A percentile compares a stretch with the other conserved stretches of the same genome.
phyloP scores from a whole-genome alignment of 2,888 invertebrate species.

The Scaptomyza cyrtandrae region DNA sequence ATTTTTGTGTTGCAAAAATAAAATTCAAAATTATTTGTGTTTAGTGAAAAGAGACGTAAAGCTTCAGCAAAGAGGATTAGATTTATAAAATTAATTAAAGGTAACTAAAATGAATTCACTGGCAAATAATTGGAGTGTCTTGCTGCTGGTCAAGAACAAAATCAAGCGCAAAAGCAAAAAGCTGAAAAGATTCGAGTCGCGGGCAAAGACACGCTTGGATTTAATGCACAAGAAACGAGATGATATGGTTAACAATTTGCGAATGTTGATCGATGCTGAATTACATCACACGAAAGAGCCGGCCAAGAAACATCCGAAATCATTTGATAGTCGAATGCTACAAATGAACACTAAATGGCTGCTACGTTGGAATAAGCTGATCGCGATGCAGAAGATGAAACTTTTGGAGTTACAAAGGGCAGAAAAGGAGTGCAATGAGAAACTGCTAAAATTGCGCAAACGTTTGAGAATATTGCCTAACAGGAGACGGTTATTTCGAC shows the following conservation, averaged over 20 bases:
- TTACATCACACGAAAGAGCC: neutral
- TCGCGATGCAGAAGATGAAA: constrained; percentile 16
- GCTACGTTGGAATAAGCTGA: constrained; percentile 22
- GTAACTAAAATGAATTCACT: constrained; percentile 18
- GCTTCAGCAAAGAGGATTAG: neutral
- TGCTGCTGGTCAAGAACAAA: constrained; percentile 25
- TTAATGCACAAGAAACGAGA: constrained; percentile 26
- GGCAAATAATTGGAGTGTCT: constrained; percentile 13
- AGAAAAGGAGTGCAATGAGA: constrained; percentile 11
- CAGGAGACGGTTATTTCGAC: constrained; percentile 7
- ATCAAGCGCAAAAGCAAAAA: constrained; percentile 26
- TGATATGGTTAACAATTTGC: constrained; percentile 23
- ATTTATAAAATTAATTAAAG: neutral
- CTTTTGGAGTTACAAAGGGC: constrained; percentile 9
- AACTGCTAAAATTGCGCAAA: constrained; percentile 22
- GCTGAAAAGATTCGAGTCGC: constrained; percentile 11
- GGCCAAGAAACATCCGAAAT: neutral
- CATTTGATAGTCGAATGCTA: neutral
- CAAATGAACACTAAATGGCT: constrained; percentile 28
- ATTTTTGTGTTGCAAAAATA: constrained; percentile 3
- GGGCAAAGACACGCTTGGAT: constrained; percentile 10
- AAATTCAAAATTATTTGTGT: constrained; percentile 30
- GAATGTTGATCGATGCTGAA: constrained; percentile 5
- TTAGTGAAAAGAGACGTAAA: neutral
- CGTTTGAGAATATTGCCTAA: constrained; percentile 14